phyloP scores from a whole-genome alignment of 2,797 vertebrate genomes.

The Danio choprae region DNA sequence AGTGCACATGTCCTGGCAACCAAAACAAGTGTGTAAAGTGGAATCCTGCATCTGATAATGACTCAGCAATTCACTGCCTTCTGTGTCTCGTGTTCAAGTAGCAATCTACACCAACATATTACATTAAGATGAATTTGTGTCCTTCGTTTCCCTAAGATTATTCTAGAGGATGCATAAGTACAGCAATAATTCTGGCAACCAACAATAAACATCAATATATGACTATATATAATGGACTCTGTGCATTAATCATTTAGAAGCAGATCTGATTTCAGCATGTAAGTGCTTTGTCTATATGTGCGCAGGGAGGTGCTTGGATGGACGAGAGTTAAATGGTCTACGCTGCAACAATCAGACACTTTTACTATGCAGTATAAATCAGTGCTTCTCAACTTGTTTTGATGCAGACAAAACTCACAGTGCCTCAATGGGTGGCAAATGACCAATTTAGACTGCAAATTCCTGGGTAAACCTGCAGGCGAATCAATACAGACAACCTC shows the following conservation, averaged over 20 bases:
- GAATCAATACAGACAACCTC: slow-evolving; percentile 7
- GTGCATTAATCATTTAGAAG: slow-evolving; percentile 32
- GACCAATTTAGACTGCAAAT: background rate
- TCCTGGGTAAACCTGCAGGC: background rate
- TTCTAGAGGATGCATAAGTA: background rate
- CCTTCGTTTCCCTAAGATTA: background rate
- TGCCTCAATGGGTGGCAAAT: background rate
- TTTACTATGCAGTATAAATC: background rate
- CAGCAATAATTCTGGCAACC: background rate
- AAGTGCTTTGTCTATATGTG: slow-evolving; percentile 33
- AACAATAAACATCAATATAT: background rate
- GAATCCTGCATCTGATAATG: background rate
- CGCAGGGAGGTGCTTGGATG: background rate
- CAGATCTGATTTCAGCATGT: slow-evolving; percentile 34
- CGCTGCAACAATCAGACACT: no score
- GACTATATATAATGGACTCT: slow-evolving; percentile 7
- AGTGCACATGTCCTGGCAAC: background rate
- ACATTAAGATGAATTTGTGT: background rate
- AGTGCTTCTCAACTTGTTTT: background rate
- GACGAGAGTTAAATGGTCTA: background rate
- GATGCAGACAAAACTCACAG: slow-evolving; percentile 5
- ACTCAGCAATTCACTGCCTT: background rate
- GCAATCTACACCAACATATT: background rate
- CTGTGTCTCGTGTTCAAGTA: background rate
- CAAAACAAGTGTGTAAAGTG: background rate